Percentiles rank a stretch among this genome's conserved stretches.
phyloP scores from a whole-genome alignment of 2,113 vertebrate genomes.

The Fregata magnificens region DNA sequence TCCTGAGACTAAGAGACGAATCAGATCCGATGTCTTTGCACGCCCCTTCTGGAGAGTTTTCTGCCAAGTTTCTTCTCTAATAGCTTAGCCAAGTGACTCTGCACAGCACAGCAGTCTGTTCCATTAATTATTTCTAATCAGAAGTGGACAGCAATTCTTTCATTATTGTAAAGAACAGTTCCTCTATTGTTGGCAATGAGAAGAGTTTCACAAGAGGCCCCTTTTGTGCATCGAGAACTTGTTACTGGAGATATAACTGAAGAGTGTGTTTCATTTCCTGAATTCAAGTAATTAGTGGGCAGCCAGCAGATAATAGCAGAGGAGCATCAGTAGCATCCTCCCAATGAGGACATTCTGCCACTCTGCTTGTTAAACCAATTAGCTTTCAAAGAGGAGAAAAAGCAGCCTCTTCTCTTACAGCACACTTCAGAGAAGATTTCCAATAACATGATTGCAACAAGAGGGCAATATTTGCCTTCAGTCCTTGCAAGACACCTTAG shows the following conservation, averaged over 20 bases:
- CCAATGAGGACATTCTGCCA: background rate
- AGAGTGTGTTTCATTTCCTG: background rate
- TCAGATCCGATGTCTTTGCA: background rate
- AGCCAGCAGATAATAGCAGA: background rate
- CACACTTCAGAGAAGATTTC: background rate
- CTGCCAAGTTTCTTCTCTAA: background rate
- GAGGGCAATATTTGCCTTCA: background rate
- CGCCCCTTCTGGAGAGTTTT: background rate
- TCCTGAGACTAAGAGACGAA: background rate
- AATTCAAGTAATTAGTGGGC: background rate
- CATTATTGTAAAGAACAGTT: background rate
- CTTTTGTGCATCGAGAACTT: background rate
- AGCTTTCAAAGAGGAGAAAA: background rate
- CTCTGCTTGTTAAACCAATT: background rate
- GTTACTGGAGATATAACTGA: background rate
- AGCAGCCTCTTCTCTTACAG: background rate
- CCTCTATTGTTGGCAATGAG: background rate
- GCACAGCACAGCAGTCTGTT: background rate
- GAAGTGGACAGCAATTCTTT: background rate
- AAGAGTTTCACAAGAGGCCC: background rate
- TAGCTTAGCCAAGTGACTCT: background rate
- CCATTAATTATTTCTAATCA: conserved; percentile 3
- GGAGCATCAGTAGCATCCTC: background rate
- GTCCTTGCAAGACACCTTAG: background rate
- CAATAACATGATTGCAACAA: background rate